These are phyloP conservation scores for Malurus elegans DNA, from an alignment of 2,113 vertebrate species.

Conservation along the genomic window DNA sequence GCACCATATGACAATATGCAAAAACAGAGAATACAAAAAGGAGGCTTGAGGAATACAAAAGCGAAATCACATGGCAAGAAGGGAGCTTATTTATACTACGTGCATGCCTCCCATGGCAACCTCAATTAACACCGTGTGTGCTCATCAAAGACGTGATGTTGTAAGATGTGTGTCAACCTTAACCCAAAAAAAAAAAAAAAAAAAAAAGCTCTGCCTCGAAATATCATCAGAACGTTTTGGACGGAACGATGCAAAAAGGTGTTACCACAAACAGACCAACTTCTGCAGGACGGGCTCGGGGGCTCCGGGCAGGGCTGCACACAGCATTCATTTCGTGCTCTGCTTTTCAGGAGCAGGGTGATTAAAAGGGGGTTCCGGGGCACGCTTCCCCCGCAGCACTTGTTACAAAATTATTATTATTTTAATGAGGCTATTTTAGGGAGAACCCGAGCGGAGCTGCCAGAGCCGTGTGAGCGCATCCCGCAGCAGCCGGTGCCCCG, in stretches of 20 bases:
- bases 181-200: not conserved
- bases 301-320: not conserved
- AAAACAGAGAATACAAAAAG: conserved; percentile 29
- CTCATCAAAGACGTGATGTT: not conserved
- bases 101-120: conserved; percentile 63
- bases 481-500: not conserved
- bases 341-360: not conserved
- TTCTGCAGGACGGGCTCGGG: not conserved
- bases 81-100: conserved; percentile 45
- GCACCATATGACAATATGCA: conserved; percentile 55
- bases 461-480: not conserved
- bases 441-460: not conserved
- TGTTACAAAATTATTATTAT: not conserved
- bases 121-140: conserved; percentile 29
- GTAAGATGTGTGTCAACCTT: not conserved
- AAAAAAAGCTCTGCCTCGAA: not conserved
- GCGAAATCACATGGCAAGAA: conserved; percentile 6
- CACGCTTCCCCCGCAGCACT: not conserved
- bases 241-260: not conserved
- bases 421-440: not conserved
- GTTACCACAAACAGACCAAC: not conserved
- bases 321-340: not conserved
- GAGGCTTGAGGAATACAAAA: conserved; percentile 36
- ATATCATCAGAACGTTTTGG: not conserved
- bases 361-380: not conserved